A percentile compares a stretch with the other conserved stretches of the same genome.
phyloP scores from a whole-genome alignment of 2,113 vertebrate genomes.

The Labeo rohita region DNA sequence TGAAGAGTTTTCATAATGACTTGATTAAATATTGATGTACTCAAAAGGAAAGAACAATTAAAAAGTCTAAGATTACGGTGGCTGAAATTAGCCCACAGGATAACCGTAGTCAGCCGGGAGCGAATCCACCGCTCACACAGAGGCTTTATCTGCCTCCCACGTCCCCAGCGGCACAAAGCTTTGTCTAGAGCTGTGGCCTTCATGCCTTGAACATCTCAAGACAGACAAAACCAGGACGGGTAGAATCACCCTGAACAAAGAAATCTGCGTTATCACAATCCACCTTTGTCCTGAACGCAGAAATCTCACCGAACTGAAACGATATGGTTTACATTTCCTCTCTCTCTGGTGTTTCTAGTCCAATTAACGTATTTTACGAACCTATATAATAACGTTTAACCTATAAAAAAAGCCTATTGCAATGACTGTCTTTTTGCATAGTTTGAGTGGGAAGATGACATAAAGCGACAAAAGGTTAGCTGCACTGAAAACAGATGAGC shows the following conservation, averaged over 20 bases:
- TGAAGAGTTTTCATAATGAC: constrained; percentile 21
- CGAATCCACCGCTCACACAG: background rate
- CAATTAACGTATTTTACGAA: no score
- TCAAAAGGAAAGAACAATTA: constrained; percentile 50
- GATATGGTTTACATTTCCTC: no score
- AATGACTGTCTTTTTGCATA: no score
- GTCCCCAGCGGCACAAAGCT: background rate
- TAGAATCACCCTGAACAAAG: background rate
- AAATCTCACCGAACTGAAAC: no score
- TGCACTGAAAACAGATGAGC: no score
- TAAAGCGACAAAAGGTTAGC: no score
- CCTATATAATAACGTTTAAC: no score
- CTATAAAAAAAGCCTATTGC: no score
- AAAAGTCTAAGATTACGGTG: constrained; percentile 44
- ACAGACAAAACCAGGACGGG: background rate
- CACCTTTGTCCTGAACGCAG: no score
- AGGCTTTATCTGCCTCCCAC: background rate
- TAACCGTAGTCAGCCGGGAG: constrained; percentile 8
- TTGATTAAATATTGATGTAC: background rate
- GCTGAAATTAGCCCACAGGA: constrained; percentile 13
- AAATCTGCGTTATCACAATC: background rate
- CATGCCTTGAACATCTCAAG: background rate
- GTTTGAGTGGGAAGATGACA: no score
- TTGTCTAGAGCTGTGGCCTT: background rate
- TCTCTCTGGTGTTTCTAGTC: no score